Evolutionary conservation across 2,113 vertebrate species (phyloP).

Genomic region (Zosterops borbonicus): DNA sequence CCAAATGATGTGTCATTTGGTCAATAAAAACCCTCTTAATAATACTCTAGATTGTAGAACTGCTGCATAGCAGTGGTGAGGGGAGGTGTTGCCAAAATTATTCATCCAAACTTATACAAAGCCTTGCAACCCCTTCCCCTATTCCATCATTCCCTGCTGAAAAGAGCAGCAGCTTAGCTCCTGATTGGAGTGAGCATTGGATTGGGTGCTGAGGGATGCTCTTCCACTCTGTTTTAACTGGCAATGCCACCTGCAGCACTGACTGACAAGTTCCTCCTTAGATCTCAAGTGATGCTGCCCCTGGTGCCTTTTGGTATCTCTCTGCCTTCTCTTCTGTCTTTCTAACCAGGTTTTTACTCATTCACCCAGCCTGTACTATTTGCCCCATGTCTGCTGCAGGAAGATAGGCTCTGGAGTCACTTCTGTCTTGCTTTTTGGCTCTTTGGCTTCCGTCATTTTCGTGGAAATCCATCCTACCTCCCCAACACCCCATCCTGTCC

Average conservation of each 20-base stretch:
- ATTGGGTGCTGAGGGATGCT: neutral
- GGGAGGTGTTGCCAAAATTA: neutral
- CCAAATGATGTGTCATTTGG: neutral
- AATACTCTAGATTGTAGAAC: neutral
- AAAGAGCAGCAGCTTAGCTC: neutral
- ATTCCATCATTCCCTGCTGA: neutral
- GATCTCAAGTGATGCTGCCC: fast-evolving
- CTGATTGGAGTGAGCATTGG: fast-evolving
- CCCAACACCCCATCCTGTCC: neutral
- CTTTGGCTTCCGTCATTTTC: neutral
- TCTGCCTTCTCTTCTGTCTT: neutral
- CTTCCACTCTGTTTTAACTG: neutral
- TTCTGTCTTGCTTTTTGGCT: neutral
- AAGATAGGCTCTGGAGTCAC: neutral
- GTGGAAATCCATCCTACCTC: neutral
- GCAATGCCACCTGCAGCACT: neutral
- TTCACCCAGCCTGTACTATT: neutral
- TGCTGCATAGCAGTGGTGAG: neutral
- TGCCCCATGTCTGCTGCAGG: neutral
- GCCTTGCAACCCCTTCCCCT: neutral
- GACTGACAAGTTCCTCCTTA: neutral
- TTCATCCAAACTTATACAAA: neutral
- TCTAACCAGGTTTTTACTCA: neutral
- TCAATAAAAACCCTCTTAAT: neutral
- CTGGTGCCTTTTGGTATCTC: neutral